These are phyloP conservation scores for Spinus olivaceus DNA, from an alignment of 2,797 vertebrate genomes.

Conservation along the genomic window DNA sequence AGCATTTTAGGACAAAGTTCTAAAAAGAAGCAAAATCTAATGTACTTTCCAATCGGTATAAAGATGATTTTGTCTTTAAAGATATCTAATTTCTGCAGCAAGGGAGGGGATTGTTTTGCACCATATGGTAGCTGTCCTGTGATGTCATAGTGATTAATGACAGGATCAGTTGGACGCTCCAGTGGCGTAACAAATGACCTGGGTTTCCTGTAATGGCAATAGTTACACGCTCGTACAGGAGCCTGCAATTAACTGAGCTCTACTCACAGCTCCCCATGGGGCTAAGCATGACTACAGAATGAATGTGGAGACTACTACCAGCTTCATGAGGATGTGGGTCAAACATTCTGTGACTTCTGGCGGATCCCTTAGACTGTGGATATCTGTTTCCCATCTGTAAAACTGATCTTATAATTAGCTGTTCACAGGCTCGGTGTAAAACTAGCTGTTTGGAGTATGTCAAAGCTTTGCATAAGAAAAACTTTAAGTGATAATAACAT, in stretches of 20 bases:
- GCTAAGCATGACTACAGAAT: neutral
- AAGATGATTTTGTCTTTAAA: constrained; percentile 25
- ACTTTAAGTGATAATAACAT: neutral
- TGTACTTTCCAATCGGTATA: neutral
- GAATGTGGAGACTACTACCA: neutral
- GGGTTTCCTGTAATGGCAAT: constrained; percentile 23
- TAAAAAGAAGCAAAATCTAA: neutral
- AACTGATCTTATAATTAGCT: neutral
- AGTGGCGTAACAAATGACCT: constrained; percentile 42
- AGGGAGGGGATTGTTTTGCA: constrained; percentile 32
- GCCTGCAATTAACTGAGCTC: neutral
- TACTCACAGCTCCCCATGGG: neutral
- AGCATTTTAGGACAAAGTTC: neutral
- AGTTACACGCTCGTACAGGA: neutral
- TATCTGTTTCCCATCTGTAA: constrained; percentile 26
- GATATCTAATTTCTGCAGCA: constrained; percentile 32
- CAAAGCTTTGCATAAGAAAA: neutral
- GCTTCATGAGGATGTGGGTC: constrained; percentile 13
- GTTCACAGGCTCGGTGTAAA: neutral
- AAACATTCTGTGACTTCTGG: constrained; percentile 1
- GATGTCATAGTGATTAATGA: constrained; percentile 60
- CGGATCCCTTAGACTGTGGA: neutral
- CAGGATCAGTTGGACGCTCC: constrained; percentile 42
- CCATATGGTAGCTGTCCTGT: constrained; percentile 53
- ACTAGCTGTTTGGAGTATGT: neutral